Conservation (phyloP, 2,797 vertebrate genomes). For the Coendou prehensilis region DNA sequence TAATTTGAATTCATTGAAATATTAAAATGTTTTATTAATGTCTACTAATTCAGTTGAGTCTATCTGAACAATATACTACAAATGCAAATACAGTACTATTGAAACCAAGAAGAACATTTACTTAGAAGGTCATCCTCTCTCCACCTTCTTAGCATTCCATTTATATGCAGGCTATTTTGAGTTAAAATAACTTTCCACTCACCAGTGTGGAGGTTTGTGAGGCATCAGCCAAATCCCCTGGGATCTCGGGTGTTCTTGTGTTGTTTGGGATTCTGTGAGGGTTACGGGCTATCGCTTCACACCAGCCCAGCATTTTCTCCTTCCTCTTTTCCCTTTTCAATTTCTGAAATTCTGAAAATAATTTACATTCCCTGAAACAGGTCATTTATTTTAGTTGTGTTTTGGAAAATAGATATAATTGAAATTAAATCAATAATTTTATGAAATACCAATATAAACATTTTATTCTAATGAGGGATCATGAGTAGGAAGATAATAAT, state of each 20-base stretch:
- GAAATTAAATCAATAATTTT: conserved; percentile 71
- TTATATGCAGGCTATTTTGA: conserved; percentile 73
- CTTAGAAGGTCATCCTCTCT: neutral
- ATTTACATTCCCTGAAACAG: conserved; percentile 92
- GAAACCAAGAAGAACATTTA: neutral
- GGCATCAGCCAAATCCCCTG: conserved; percentile 85
- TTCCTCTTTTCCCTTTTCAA: conserved; percentile 91
- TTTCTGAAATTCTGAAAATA: conserved; percentile 93
- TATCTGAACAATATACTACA: neutral
- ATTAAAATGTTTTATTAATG: neutral
- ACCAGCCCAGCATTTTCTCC: conserved; percentile 93
- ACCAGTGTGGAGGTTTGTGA: conserved; percentile 88
- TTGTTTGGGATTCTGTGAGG: conserved; percentile 90
- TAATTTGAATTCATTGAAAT: neutral
- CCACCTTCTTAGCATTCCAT: neutral
- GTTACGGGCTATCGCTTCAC: conserved; percentile 91
- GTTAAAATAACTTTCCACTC: conserved; percentile 88
- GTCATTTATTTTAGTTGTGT: conserved; percentile 78
- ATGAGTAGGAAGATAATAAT: conserved; percentile 18
- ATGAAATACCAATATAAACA: neutral
- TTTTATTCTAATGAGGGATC: conserved; percentile 11
- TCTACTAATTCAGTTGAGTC: neutral
- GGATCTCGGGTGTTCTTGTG: conserved; percentile 90
- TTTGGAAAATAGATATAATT: conserved; percentile 85
- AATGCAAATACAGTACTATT: neutral